Percentiles rank a stretch among this genome's conserved stretches.
phyloP scores from a whole-genome alignment of 2,888 invertebrate genomes.

The Drosophila nr. perissopoda region DNA sequence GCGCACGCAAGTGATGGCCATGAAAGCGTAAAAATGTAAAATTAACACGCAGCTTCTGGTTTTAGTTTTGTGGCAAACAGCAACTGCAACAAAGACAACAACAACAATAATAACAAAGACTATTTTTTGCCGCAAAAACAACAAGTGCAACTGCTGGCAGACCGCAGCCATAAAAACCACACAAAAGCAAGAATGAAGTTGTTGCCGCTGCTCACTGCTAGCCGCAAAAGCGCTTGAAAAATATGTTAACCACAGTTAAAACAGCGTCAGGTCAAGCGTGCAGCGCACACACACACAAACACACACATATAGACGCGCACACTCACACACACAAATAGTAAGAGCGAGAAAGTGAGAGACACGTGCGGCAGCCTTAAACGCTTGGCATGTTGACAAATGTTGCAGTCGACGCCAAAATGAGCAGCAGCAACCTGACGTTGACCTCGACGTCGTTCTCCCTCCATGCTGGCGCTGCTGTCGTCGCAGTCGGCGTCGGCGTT shows the following conservation, averaged over 20 bases:
- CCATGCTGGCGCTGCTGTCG: neutral
- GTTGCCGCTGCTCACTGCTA: slow-evolving; percentile 72
- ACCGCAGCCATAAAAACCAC: slow-evolving; percentile 80
- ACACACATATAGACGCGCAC: slow-evolving; percentile 22
- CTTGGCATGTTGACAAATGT: slow-evolving; percentile 80
- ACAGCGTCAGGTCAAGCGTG: slow-evolving; percentile 80
- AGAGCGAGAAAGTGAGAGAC: slow-evolving; percentile 28
- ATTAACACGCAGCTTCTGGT: slow-evolving; percentile 81
- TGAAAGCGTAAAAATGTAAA: slow-evolving; percentile 81
- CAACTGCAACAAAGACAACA: slow-evolving; percentile 29
- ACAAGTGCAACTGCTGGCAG: slow-evolving; percentile 58
- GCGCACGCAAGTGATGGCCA: slow-evolving; percentile 76
- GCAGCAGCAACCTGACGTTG: slow-evolving; percentile 68
- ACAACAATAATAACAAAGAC: neutral
- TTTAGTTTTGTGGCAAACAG: slow-evolving; percentile 71
- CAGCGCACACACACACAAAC: slow-evolving; percentile 41
- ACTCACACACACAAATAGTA: slow-evolving; percentile 9
- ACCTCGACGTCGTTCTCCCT: slow-evolving; percentile 49
- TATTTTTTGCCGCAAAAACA: slow-evolving; percentile 18
- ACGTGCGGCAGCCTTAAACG: slow-evolving; percentile 64
- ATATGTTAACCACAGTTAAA: slow-evolving; percentile 80
- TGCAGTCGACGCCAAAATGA: slow-evolving; percentile 74
- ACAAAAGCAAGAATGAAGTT: slow-evolving; percentile 81
- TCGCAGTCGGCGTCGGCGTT: slow-evolving; percentile 21
- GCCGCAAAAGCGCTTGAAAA: slow-evolving; percentile 81